phyloP scores from a whole-genome alignment of 2,113 vertebrate species.

The Haemorhous mexicanus region DNA sequence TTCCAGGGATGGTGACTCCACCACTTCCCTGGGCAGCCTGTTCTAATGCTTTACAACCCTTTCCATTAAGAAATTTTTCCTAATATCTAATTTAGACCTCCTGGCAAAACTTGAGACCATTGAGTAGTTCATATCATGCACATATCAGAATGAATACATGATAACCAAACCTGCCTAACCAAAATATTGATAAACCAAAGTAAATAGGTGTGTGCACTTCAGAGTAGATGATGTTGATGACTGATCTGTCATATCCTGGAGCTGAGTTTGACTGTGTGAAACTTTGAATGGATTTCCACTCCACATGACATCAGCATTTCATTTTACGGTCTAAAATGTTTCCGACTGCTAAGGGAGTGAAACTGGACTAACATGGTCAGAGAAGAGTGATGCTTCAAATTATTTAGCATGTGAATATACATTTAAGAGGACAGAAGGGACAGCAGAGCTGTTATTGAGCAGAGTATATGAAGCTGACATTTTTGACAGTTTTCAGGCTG shows the following conservation, averaged over 20 bases:
- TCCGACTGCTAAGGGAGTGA: background rate
- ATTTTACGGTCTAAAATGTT: background rate
- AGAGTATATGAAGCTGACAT: background rate
- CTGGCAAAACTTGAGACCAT: background rate
- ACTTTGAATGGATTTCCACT: background rate
- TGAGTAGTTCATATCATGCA: background rate
- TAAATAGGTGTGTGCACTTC: background rate
- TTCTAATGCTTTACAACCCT: background rate
- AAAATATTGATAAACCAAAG: background rate
- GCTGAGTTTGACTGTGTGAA: background rate
- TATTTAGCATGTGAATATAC: slow-evolving; percentile 3
- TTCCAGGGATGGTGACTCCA: background rate
- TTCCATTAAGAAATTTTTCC: background rate
- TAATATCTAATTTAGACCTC: background rate
- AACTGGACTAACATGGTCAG: slow-evolving; percentile 5
- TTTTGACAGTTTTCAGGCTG: slow-evolving; percentile 27
- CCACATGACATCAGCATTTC: fast-evolving
- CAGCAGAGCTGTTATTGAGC: slow-evolving; percentile 4
- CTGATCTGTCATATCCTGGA: background rate
- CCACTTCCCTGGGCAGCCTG: background rate
- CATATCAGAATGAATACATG: background rate
- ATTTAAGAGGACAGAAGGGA: slow-evolving; percentile 38
- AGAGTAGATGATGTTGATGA: background rate
- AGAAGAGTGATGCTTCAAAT: slow-evolving; percentile 12
- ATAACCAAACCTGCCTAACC: background rate